Conservation (phyloP, 2,797 vertebrate species). For the Channallabes apus region DNA sequence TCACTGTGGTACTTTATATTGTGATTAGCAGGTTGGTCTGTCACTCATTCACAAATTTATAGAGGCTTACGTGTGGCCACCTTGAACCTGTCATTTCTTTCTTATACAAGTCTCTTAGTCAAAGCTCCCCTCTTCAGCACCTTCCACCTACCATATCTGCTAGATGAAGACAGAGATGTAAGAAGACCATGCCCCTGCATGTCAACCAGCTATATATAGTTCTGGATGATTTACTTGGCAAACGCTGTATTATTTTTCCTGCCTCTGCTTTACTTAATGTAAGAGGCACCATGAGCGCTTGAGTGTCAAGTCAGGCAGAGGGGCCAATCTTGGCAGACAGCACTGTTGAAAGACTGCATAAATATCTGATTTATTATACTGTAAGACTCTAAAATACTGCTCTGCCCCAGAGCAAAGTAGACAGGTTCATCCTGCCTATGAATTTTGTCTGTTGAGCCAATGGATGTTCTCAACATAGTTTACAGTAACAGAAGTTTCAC, state of each 20-base stretch:
- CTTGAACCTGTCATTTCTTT: conserved; percentile 45
- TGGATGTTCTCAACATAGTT: conserved; percentile 35
- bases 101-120: neutral
- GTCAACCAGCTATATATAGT: conserved; percentile 48
- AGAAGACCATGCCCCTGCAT: conserved; percentile 44
- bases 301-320: conserved; percentile 47
- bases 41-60: conserved; percentile 22
- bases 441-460: conserved; percentile 47
- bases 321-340: conserved; percentile 63
- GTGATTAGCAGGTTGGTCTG: conserved; percentile 88
- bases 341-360: conserved; percentile 63
- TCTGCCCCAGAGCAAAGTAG: conserved; percentile 66
- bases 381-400: conserved; percentile 67
- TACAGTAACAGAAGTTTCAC: conserved; percentile 35
- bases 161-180: conserved; percentile 42
- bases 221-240: conserved; percentile 46
- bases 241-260: conserved; percentile 50
- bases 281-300: conserved; percentile 44
- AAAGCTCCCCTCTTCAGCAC: conserved; percentile 21
- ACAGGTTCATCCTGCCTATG: conserved; percentile 55
- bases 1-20: conserved; percentile 90
- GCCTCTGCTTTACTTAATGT: conserved; percentile 46
- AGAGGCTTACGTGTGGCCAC: conserved; percentile 28
- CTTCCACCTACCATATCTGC: conserved; percentile 20
- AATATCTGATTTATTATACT: conserved; percentile 68